Percentiles rank a stretch among this genome's conserved stretches.
phyloP scores from a whole-genome alignment of 2,888 invertebrate species.

The Drosophila pseudotalamancana region DNA sequence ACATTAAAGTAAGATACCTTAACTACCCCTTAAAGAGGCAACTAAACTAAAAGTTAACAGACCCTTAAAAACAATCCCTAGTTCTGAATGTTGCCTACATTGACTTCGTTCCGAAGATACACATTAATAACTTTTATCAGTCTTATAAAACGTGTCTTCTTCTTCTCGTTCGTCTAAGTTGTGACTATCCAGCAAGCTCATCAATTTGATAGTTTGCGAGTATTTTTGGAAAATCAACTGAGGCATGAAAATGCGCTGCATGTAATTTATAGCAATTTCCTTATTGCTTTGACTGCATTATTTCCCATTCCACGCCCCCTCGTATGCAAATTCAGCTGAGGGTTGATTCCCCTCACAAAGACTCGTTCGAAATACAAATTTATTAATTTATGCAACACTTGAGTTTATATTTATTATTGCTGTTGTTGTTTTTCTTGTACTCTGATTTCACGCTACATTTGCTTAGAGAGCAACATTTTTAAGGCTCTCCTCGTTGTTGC shows the following conservation, averaged over 20 bases:
- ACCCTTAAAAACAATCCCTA: background rate
- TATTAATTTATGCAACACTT: constrained; percentile 74
- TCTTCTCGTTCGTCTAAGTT: background rate
- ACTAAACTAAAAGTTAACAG: too few species aligned
- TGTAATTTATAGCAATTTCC: constrained; percentile 74
- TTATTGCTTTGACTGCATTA: constrained; percentile 59
- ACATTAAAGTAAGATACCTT: too few species aligned
- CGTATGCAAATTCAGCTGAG: constrained; percentile 46
- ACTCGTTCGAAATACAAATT: constrained; percentile 40
- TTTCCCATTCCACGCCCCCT: constrained; percentile 44
- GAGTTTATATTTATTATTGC: constrained; percentile 47
- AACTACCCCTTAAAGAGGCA: background rate
- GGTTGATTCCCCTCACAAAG: background rate
- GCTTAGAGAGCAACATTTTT: constrained; percentile 27
- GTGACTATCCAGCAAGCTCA: constrained; percentile 27
- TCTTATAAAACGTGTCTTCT: background rate
- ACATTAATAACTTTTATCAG: constrained; percentile 13
- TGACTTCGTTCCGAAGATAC: background rate
- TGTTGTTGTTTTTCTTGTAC: constrained; percentile 22
- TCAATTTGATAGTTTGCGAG: constrained; percentile 37
- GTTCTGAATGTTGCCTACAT: background rate
- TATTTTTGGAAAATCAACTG: constrained; percentile 56
- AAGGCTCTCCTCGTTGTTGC: constrained; percentile 13
- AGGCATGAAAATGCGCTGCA: constrained; percentile 68
- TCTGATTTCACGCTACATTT: constrained; percentile 55